A percentile compares a stretch with the other conserved stretches of the same genome.
Evolutionary conservation across 2,888 invertebrate genomes (phyloP).

Genomic region (Tetragonula carbonaria): DNA sequence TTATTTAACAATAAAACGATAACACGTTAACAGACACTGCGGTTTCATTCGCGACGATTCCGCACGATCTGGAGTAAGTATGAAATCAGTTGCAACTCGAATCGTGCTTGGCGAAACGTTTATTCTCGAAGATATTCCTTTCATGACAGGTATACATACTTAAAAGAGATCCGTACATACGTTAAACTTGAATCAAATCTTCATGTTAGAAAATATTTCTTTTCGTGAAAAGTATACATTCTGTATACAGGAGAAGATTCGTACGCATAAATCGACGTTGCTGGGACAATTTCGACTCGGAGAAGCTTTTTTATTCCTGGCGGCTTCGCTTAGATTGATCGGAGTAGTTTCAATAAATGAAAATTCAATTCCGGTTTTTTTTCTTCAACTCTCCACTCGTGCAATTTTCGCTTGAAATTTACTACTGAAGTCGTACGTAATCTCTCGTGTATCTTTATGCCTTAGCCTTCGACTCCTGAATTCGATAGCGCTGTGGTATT

Average conservation of each 20-base stretch:
- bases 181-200: not conserved
- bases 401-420: not conserved
- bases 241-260: not conserved
- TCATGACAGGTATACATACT: not conserved
- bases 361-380: not conserved
- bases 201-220: not conserved
- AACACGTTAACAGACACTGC: constrained; percentile 68
- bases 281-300: not conserved
- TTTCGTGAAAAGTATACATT: not conserved
- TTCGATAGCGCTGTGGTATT: not conserved
- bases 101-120: not conserved
- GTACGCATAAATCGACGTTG: not conserved
- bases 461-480: not conserved
- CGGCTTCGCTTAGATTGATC: too few species aligned
- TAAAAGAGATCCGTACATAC: not conserved
- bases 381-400: too few species aligned
- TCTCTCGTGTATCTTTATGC: not conserved
- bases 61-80: not conserved
- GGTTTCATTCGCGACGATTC: constrained; percentile 39
- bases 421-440: not conserved
- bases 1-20: constrained; percentile 84
- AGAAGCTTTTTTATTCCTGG: not conserved
- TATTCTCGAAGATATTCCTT: not conserved
- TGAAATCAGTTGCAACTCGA: not conserved
- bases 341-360: too few species aligned